phyloP scores from a whole-genome alignment of 2,888 invertebrate species.

The Malthinus flaveolus region DNA sequence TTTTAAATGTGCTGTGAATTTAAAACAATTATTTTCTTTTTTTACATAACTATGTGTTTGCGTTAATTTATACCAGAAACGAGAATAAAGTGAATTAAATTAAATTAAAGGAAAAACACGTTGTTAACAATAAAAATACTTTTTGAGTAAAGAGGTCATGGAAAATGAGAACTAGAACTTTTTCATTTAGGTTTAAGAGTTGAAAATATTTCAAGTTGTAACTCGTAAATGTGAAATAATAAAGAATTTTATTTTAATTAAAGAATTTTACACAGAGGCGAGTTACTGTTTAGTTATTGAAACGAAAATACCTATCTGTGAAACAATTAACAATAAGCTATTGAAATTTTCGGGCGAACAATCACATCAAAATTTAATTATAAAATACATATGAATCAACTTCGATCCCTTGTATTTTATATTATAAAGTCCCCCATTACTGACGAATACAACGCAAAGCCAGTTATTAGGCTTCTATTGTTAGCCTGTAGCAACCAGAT shows the following conservation, averaged over 20 bases:
- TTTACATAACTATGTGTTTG: conserved; percentile 1
- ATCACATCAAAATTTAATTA: conserved; percentile 56
- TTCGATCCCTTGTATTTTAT: conserved; percentile 46
- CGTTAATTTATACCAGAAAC: not conserved
- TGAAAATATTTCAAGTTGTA: not conserved
- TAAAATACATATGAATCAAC: conserved; percentile 54
- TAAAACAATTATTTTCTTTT: not conserved
- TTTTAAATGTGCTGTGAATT: conserved; percentile 7
- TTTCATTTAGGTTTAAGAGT: not conserved
- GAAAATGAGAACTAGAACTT: not conserved
- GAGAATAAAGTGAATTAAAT: not conserved
- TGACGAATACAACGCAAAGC: conserved; percentile 52
- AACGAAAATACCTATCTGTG: conserved; percentile 21
- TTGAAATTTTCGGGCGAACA: conserved; percentile 50
- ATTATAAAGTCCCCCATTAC: conserved; percentile 39
- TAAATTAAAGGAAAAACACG: not conserved
- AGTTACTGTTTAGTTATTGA: conserved; percentile 5
- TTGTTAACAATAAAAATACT: not conserved
- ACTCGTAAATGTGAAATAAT: not conserved
- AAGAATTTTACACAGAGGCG: conserved; percentile 2
- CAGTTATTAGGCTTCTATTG: conserved; percentile 55
- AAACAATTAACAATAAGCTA: conserved; percentile 28
- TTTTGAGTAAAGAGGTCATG: not conserved
- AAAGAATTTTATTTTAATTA: conserved; percentile 12
- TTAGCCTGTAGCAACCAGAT: conserved; percentile 55